A percentile compares a stretch with the other conserved stretches of the same genome.
These are phyloP conservation scores for Agrilus biguttatus DNA, from an alignment of 2,888 invertebrate species.

Conservation along the genomic window DNA sequence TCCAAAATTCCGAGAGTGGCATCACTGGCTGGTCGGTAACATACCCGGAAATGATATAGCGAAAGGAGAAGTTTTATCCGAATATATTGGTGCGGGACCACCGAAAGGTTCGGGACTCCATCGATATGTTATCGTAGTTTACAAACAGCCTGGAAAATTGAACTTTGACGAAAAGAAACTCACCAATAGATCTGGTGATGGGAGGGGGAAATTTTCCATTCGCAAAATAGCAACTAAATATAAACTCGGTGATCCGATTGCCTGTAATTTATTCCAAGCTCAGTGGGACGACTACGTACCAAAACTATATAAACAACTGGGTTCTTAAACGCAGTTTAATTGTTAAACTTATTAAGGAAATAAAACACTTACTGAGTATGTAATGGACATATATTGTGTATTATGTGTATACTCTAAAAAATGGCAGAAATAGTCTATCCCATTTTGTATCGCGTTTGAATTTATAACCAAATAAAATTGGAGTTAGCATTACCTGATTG, in stretches of 20 bases:
- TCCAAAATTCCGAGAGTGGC: constrained; percentile 59
- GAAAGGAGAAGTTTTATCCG: constrained; percentile 51
- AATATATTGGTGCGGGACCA: constrained; percentile 53
- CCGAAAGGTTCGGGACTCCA: constrained; percentile 58
- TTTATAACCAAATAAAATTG: no score
- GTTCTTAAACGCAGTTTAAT: background rate
- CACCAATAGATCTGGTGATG: constrained; percentile 15
- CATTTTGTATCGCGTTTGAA: no score
- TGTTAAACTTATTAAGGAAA: background rate
- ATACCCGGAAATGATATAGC: constrained; percentile 45
- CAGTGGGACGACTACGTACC: constrained; percentile 14
- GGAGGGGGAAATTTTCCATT: constrained; percentile 14
- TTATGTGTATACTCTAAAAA: no score
- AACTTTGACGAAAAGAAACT: constrained; percentile 18
- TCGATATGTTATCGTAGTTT: constrained; percentile 54
- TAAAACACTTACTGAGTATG: no score
- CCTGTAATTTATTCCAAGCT: constrained; percentile 17
- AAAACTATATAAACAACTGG: constrained; percentile 7
- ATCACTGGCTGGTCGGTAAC: constrained; percentile 67
- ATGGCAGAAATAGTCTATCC: no score
- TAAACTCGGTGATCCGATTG: constrained; percentile 14
- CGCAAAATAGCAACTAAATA: constrained; percentile 14
- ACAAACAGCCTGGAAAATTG: constrained; percentile 21
- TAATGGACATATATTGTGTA: no score
- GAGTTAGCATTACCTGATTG: no score